These are phyloP conservation scores for Aegithalos caudatus DNA, from an alignment of 2,113 vertebrate genomes.

Conservation along the genomic window DNA sequence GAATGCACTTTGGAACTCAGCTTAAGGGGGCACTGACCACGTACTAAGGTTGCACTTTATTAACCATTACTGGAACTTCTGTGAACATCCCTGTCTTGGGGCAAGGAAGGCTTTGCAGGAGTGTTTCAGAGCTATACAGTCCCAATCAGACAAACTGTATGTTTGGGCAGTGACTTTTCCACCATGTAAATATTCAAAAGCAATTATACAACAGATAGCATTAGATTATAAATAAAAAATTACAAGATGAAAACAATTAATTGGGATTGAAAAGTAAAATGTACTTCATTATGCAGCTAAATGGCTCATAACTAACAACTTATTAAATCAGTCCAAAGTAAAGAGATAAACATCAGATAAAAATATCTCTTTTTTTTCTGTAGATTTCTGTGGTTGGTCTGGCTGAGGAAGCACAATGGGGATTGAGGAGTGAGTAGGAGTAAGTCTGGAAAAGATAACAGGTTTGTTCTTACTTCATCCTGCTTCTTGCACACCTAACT, in stretches of 20 bases:
- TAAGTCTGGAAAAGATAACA: not conserved
- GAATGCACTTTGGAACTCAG: not conserved
- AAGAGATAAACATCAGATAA: not conserved
- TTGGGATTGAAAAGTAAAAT: not conserved
- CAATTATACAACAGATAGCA: not conserved
- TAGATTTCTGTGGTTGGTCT: not conserved
- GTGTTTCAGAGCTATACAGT: not conserved
- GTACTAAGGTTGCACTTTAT: rapidly evolving
- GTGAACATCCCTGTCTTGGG: not conserved
- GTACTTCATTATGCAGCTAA: not conserved
- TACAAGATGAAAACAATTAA: not conserved
- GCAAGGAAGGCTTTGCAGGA: not conserved
- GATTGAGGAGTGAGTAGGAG: not conserved
- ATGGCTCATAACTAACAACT: not conserved
- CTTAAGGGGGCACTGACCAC: not conserved
- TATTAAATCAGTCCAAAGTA: not conserved
- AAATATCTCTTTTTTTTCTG: not conserved
- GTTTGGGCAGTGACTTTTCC: not conserved
- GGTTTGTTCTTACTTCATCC: not conserved
- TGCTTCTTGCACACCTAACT: not conserved
- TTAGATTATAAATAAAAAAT: not conserved
- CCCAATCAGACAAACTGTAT: not conserved
- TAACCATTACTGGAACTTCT: not conserved
- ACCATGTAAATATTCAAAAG: not conserved
- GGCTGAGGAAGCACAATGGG: not conserved